phyloP scores from a whole-genome alignment of 2,888 invertebrate species.

The Sarcophaga carnaria region DNA sequence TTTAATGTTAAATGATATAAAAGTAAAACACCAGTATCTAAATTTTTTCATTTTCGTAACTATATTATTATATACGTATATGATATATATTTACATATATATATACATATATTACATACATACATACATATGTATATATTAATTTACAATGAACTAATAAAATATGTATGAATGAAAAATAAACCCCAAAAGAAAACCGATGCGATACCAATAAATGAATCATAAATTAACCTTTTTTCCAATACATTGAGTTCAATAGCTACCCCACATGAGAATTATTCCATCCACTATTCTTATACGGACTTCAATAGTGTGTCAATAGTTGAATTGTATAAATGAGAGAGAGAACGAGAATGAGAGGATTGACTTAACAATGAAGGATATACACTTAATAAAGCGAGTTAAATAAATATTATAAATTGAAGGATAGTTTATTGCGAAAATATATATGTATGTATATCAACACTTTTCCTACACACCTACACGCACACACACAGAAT shows the following conservation, averaged over 20 bases:
- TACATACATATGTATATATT: background rate
- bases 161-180: background rate
- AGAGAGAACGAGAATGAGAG: background rate
- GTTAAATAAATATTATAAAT: slow-evolving; percentile 40
- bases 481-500: too few species aligned
- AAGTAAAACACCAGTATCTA: too few species aligned
- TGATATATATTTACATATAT: too few species aligned
- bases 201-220: slow-evolving; percentile 32
- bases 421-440: slow-evolving; percentile 31
- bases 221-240: slow-evolving; percentile 57
- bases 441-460: background rate
- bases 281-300: background rate
- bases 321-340: too few species aligned
- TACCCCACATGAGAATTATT: slow-evolving; percentile 27
- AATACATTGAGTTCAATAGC: slow-evolving; percentile 55
- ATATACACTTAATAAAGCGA: slow-evolving; percentile 47
- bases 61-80: too few species aligned
- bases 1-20: too few species aligned
- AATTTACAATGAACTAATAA: slow-evolving; percentile 30
- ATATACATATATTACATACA: too few species aligned
- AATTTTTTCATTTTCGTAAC: too few species aligned
- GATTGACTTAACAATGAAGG: background rate
- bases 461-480: background rate
- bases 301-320: too few species aligned
- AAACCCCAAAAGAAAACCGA: slow-evolving; percentile 3